Conservation (phyloP, 2,888 invertebrate species). For the Hetaerina titia region DNA sequence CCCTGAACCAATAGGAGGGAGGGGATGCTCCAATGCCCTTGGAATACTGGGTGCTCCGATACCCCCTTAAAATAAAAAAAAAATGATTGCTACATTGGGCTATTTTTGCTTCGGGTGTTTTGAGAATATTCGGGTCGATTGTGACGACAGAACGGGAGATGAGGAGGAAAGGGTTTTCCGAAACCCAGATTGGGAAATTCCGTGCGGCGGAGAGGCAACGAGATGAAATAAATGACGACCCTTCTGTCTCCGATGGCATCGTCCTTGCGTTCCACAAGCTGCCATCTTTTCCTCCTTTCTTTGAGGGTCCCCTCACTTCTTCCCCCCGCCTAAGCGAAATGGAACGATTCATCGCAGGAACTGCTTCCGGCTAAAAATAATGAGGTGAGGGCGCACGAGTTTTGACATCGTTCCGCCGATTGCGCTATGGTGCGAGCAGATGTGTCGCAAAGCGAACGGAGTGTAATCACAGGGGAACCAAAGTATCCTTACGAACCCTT, state of each 20-base stretch:
- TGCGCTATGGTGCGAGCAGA: neutral
- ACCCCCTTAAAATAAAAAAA: neutral
- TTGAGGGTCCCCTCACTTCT: neutral
- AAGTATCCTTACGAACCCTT: neutral
- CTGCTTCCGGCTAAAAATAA: conserved; percentile 28
- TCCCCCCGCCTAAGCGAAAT: neutral
- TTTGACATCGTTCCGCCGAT: neutral
- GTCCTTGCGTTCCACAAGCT: neutral
- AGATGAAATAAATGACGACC: neutral
- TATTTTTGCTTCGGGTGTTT: neutral
- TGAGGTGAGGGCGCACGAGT: neutral
- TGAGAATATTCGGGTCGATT: conserved; percentile 45
- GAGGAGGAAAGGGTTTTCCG: neutral
- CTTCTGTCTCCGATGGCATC: neutral
- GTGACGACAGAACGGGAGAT: conserved; percentile 34
- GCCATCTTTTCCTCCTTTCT: neutral
- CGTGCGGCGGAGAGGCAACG: neutral
- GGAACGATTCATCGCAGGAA: conserved; percentile 10
- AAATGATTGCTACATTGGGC: conserved; percentile 20
- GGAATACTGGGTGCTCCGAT: neutral
- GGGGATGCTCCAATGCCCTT: conserved; percentile 40
- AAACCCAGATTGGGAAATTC: neutral
- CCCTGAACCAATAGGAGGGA: no score
- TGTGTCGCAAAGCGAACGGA: neutral
- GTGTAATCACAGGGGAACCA: neutral